Evolutionary conservation across 2,113 vertebrate species (phyloP).

Genomic region (Phocoena sinus): DNA sequence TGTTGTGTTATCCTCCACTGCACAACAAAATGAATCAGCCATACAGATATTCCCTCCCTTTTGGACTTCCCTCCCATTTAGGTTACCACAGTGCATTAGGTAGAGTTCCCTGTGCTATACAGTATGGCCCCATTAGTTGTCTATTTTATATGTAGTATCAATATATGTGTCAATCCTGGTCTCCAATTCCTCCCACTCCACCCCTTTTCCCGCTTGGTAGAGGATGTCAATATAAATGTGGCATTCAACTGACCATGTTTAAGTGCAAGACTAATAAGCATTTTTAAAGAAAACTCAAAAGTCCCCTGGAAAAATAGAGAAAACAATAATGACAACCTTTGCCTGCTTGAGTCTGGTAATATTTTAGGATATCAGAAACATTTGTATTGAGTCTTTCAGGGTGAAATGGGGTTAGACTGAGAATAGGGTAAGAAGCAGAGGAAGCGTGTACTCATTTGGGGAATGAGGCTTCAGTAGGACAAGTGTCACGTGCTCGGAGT

Average conservation of each 20-base stretch:
- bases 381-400: background rate
- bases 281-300: background rate
- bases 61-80: too few species aligned
- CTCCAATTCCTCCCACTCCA: too few species aligned
- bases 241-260: background rate
- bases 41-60: too few species aligned
- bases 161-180: too few species aligned
- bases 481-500: fast-evolving
- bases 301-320: background rate
- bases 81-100: too few species aligned
- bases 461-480: background rate
- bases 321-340: background rate
- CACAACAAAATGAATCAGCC: too few species aligned
- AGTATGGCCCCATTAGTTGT: too few species aligned
- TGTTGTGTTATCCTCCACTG: too few species aligned
- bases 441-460: background rate
- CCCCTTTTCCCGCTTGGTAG: too few species aligned
- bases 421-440: background rate
- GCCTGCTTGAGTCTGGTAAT: background rate
- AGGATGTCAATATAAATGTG: background rate
- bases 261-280: background rate
- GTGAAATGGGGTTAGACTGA: background rate
- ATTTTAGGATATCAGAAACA: background rate
- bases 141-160: too few species aligned
- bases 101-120: too few species aligned